Base-by-base conservation (phyloP, 2,797 vertebrate species). In the Gymnocypris eckloni region DNA sequence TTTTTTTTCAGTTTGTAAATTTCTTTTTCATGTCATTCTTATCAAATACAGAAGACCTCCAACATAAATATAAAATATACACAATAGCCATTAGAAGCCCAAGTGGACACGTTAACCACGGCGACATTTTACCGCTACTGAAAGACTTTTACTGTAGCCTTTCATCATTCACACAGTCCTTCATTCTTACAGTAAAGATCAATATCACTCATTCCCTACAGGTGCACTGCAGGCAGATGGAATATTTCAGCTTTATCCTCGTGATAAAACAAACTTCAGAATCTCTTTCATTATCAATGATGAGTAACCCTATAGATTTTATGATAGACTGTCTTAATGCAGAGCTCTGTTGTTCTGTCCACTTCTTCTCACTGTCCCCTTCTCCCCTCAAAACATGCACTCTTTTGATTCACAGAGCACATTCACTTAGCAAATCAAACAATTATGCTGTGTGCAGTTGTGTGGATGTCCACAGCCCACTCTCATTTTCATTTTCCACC, bases 131-230 rank as follows among this genome's bases (percentile, higher is more conserved):
- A 45, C 50, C 41, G 5, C 28, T 37, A 16, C 28, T 69, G 12
- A 66, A 54, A 76, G 13, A 43, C 25, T 84, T 73, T 76, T 52
- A 81, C 59, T 6, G 4, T 69, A 75, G 59, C 50, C 50, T 76
- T 77, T 82, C 61, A 76, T 82, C 45, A 77, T 86, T 86, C 61
- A 80, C 50, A 77, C 72, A 69, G 25, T 76, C n/a, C 45, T 77
- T 77, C n/a, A 67, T 66, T 37, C 72, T 75, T 80, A 50, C 59
- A 75, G 48, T 50, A 18, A 13, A 52, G 54, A 77, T 82, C 85
- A 77, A 86, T 86, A 75, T 45, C n/a, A 82, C n/a, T 72, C 37
- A 43, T 77, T 67, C 71, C 39, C 48, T 22, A 45, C 41, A 77
- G 43, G 39, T 41, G 12, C 71, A 52, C 71, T 69, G 79, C n/a